phyloP scores from a whole-genome alignment of 64 coral and sea anemone genomes.

The Cladopsammia gracilis region DNA sequence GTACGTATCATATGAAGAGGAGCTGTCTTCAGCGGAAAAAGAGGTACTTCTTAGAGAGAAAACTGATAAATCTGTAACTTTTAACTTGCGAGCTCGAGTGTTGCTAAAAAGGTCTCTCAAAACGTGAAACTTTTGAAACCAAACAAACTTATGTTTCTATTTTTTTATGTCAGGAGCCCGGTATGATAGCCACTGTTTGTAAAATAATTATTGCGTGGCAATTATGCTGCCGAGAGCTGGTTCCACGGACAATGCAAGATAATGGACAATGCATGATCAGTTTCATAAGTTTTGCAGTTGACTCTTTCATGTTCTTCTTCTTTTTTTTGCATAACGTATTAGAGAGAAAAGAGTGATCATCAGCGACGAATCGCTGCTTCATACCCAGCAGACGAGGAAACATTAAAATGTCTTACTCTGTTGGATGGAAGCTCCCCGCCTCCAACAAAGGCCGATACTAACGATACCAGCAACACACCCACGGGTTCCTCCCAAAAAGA shows the following conservation, averaged over 20 bases:
- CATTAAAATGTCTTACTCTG: slow-evolving; percentile 29
- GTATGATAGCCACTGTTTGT: too few relatives aligned
- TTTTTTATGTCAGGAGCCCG: too few relatives aligned
- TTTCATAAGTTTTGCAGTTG: not conserved
- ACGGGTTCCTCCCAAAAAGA: not conserved
- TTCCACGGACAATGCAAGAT: too few relatives aligned
- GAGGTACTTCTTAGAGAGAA: slow-evolving; percentile 51
- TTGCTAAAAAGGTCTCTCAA: too few relatives aligned
- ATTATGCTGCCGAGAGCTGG: too few relatives aligned
- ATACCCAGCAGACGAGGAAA: slow-evolving; percentile 76
- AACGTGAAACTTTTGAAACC: too few relatives aligned
- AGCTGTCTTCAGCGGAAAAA: slow-evolving; percentile 65
- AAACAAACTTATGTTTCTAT: too few relatives aligned
- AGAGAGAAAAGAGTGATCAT: slow-evolving; percentile 36
- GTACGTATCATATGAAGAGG: slow-evolving; percentile 80
- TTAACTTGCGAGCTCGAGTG: too few relatives aligned
- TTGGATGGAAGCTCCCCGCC: slow-evolving; percentile 35
- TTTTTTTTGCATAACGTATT: not conserved
- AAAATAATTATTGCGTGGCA: too few relatives aligned
- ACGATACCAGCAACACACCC: not conserved
- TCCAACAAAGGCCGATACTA: not conserved
- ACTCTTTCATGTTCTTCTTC: not conserved
- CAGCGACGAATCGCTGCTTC: slow-evolving; percentile 55
- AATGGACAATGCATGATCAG: not conserved
- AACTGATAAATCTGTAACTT: too few relatives aligned